These are phyloP conservation scores for Lasioglossum morio DNA, from an alignment of 2,888 invertebrate genomes.

Conservation along the genomic window DNA sequence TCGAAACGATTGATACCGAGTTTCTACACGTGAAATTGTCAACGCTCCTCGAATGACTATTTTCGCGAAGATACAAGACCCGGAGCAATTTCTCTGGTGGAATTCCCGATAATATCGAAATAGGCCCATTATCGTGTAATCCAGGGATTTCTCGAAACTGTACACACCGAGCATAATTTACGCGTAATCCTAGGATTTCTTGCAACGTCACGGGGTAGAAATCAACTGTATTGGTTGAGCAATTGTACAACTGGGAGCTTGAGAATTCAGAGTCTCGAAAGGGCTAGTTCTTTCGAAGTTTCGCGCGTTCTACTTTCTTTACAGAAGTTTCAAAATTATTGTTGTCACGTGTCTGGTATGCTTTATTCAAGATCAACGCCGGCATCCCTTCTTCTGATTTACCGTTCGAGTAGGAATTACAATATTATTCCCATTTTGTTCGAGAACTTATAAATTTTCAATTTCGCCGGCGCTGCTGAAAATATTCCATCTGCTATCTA, in stretches of 20 bases:
- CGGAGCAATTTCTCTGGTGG: background rate
- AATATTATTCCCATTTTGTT: background rate
- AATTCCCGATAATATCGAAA: background rate
- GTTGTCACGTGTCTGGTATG: background rate
- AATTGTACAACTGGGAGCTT: background rate
- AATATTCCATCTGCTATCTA: too few species aligned
- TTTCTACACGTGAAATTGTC: background rate
- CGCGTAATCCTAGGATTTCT: conserved; percentile 1
- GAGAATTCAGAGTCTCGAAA: background rate
- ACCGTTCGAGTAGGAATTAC: background rate
- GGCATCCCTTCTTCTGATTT: background rate
- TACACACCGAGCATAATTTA: background rate
- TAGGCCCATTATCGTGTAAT: background rate
- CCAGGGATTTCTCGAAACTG: background rate
- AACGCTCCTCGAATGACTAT: background rate
- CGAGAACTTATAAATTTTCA: background rate
- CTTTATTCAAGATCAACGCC: background rate
- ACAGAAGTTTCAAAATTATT: conserved; percentile 11
- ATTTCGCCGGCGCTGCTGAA: too few species aligned
- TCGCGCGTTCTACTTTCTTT: conserved; percentile 9
- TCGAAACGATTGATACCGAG: background rate
- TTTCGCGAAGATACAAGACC: too few species aligned
- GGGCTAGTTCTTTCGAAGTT: background rate
- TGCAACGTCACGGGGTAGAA: background rate
- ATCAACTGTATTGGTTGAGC: background rate